Base-by-base conservation (phyloP, 2,888 invertebrate species). In the Entomobrya multifasciata region DNA sequence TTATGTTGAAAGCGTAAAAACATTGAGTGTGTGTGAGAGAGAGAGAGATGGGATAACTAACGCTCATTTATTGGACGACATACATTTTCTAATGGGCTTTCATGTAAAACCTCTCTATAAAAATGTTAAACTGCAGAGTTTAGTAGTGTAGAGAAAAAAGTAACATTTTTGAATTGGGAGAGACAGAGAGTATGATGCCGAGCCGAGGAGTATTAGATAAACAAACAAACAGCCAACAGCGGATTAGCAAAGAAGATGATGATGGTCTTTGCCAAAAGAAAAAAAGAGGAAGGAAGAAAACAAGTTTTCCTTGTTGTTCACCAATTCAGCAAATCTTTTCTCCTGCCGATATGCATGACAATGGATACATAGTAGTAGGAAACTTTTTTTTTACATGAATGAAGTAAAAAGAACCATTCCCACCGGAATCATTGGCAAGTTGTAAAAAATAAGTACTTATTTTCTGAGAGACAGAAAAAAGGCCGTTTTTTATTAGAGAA, bases 191-290 rank as follows among this genome's bases (percentile, higher is more conserved):
- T 36, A 36, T 36, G 5, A 36, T 36, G 36, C 36, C 36, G 36
- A 36, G 36, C 36, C 5, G 4, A 6, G 8, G 36, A 36, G n/a
- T n/a, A n/a, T n/a, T 41, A 67, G 20, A 67, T 20, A 67, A 67
- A 67, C 44, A 67, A 67, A 67, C 67, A 67, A 67, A 67, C 36
- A 67, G 44, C 67, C 41, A 67, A 67, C n/a, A 41, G 36, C n/a
- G 67, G 67, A 67, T 67, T 67, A 67, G 65, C 30, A 36, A 30
- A 17, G 57, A 60, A n/a, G n/a, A n/a, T n/a, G n/a, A n/a, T n/a
- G n/a, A 27, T 15, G 11, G 60, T n/a, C 13, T 49, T n/a, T 27
- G 67, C 67, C 44, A 67, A 41, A 41, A 67, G 25, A 67, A 22
- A 41, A 57, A 22, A 20, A 36, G 36, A 36, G 55, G 6, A 10